Evolutionary conservation across 2,888 invertebrate genomes (phyloP).

Genomic region (Pseudoips prasinana): DNA sequence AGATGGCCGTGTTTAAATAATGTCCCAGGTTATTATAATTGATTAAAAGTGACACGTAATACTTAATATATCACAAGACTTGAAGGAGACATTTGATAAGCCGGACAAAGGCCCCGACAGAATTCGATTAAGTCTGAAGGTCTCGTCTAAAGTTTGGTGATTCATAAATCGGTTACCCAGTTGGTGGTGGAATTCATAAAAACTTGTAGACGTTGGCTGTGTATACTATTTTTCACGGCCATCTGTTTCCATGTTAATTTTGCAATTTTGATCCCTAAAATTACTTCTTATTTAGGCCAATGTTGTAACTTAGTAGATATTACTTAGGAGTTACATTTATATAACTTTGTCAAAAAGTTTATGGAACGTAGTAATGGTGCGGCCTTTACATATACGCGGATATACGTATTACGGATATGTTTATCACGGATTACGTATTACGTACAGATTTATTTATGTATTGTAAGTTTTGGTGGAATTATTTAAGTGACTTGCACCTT

Average conservation of each 20-base stretch:
- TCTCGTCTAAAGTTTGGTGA: constrained; percentile 36
- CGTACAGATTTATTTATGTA: no score
- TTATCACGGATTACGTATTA: no score
- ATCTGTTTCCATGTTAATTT: constrained; percentile 16
- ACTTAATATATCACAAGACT: constrained; percentile 31
- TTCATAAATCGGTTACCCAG: constrained; percentile 44
- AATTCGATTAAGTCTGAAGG: constrained; percentile 47
- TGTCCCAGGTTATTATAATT: no score
- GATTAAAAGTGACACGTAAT: constrained; percentile 11
- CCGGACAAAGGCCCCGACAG: constrained; percentile 34
- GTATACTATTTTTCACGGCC: constrained; percentile 9
- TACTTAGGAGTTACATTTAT: constrained; percentile 13
- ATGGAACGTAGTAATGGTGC: constrained; percentile 23
- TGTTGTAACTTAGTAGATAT: constrained; percentile 19
- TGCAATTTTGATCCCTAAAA: constrained; percentile 8
- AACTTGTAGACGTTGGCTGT: constrained; percentile 21
- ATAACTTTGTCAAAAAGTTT: constrained; percentile 19
- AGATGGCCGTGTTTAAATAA: no score
- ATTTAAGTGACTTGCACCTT: constrained; percentile 5
- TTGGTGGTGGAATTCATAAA: constrained; percentile 32
- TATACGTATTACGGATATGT: no score
- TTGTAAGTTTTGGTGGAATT: constrained; percentile 31
- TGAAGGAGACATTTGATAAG: constrained; percentile 42
- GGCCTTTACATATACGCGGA: constrained; percentile 18
- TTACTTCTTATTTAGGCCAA: constrained; percentile 14